Evolutionary conservation across 2,888 invertebrate genomes (phyloP), one percentile per base, ranked within the genome.

Genomic region (Zaprionus bogoriensis): DNA sequence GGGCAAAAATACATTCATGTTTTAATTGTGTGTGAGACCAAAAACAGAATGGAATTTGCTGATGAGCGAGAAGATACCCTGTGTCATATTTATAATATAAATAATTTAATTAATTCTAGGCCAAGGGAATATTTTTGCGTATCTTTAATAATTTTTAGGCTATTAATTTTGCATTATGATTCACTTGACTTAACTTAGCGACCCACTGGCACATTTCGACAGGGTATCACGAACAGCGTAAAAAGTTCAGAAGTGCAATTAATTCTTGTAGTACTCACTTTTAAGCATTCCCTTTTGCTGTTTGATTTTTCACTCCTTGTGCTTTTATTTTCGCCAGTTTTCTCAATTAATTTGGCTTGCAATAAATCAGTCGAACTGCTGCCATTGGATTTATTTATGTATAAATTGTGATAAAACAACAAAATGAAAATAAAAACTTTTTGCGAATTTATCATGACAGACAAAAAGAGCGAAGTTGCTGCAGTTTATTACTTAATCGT

Each of bases 201-300:
- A n/a, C n/a, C n/a, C n/a, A n/a, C n/a, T n/a, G n/a, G n/a, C n/a
- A n/a, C n/a, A n/a, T n/a, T n/a, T n/a, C n/a, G n/a, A 36, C 32
- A 36, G 32, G 32, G 32, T 36, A 36, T 9, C 17, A 36, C 14
- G 14, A 36, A 36, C 14, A 36, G 17, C 32, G 14, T 32, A 10
- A 22, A 62, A 62, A 73, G 73, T 76, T 76, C 51, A 61, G 27
- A 78, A 82, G 65, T 68, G 82, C 74, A 77, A 77, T 82, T 76
- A 74, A 81, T 81, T 76, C 66, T 55, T 62, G 47, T 48, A 36
- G 47, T 10, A 38, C 20, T 58, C 50, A 22, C 22, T 52, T 71
- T 74, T 36, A 54, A 48, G 42, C 44, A 20, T 30, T 52, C 28
- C 38, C 19, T 52, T 51, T 51, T 54, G 53, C 48, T 36, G 25